Conservation (phyloP, 1,140 invertebrate genomes). For the Bombyx mandarina region DNA sequence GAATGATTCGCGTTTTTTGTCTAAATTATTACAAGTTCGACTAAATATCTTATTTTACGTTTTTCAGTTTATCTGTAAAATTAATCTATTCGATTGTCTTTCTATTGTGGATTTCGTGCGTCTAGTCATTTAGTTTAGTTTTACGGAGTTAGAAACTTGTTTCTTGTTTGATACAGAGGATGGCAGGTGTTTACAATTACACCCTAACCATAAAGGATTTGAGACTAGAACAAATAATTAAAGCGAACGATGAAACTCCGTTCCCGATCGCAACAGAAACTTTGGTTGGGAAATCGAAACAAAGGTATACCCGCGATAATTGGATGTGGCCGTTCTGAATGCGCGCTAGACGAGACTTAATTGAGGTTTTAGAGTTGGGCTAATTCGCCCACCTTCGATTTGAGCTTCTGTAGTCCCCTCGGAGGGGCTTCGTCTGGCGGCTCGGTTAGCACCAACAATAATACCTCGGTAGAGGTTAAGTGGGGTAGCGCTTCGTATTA, state of each 20-base stretch:
- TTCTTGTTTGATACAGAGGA: no score
- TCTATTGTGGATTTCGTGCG: no score
- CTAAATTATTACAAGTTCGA: no score
- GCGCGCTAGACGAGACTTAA: conserved; percentile 66
- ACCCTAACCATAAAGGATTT: not conserved
- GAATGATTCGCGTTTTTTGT: conserved; percentile 31
- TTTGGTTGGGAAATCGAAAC: conserved; percentile 28
- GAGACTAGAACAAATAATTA: not conserved
- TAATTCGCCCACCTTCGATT: conserved; percentile 65
- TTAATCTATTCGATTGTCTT: no score
- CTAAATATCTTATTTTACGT: no score
- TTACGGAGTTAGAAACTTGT: no score
- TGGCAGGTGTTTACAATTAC: no score
- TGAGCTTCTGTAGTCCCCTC: conserved; percentile 26
- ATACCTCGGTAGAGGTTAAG: conserved; percentile 35
- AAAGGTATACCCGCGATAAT: conserved; percentile 61
- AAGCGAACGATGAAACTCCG: not conserved
- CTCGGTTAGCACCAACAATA: conserved; percentile 36
- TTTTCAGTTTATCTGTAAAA: no score
- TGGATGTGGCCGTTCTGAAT: conserved; percentile 63
- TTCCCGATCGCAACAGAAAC: conserved; percentile 10
- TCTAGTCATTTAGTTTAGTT: no score
- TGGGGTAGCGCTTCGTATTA: conserved; percentile 33
- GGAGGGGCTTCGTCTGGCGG: conserved; percentile 47
- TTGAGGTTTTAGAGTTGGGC: conserved; percentile 68